Evolutionary conservation across 2,888 invertebrate genomes (phyloP), one percentile per base, ranked within the genome.

Genomic region (Diarsia dahlii): DNA sequence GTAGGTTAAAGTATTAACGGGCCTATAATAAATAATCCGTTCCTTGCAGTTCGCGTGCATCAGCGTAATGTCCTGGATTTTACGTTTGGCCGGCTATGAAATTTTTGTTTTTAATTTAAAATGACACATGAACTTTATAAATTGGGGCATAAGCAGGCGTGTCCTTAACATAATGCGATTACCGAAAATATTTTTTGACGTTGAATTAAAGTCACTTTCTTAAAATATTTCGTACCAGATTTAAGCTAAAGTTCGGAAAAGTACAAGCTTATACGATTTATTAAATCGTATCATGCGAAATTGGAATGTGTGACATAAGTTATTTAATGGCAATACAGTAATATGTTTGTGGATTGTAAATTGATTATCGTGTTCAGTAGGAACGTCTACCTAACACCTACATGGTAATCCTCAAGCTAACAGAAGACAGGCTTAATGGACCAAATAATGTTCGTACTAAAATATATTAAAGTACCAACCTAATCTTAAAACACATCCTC

Each of bases 1-100:
- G 74, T 80, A 83, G 82, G 79, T 83, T 82, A 86, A 85, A 87
- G 78, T 83, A 88, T 84, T 87, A 81, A 80, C 78, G 73, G 69
- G 69, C 77, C 69, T 76, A 66, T 77, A 81, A 88, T 87, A 88
- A 87, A 87, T 85, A 77, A 77, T 74, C 45, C 72, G 76, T 82
- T 80, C 67, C 80, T 87, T 80, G 74, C 73, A 87, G 79, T 78
- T 88, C 63, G 83, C 84, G 77, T 87, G 87, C 80, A 76, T 81
- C 67, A 73, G 54, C 63, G 75, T 81, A 71, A 81, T 81, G 67
- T 75, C 56, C 83, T 50, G 78, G 54, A 71, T 82, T 82, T 73
- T 48, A 76, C 67, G 63, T 81, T 13, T 69, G 62, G 78, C 46
- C 58, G 46, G 50, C 34, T n/a, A 67, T 85, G 63, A 77, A 71